Evolutionary conservation across 2,888 invertebrate genomes (phyloP), one percentile per base, ranked within the genome.

Genomic region (Glomeris marginata): DNA sequence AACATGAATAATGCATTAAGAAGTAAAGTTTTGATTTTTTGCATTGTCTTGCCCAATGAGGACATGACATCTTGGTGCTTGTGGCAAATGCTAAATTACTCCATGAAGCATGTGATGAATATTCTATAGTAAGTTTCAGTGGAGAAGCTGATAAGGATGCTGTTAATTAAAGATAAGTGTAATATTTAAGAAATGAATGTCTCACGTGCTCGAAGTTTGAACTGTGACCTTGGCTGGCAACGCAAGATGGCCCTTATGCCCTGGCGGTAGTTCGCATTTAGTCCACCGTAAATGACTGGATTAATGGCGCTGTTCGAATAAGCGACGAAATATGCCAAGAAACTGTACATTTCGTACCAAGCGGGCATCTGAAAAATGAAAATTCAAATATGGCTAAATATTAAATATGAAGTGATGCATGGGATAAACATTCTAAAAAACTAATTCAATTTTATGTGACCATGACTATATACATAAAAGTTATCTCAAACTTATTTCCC

Each of bases 281-380:
- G 67, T 4, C 67, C 67, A 5, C 68, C 65, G 56, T 69, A 69
- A 38, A 69, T 66, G 41, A 68, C 56, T 0, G 69, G 69, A 54
- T 69, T 69, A 20, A 68, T 56, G 36, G 65, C 65, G 51, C 67
- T 67, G 60, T 68, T 68, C 33, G 64, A 60, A 49, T 64, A 67
- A 10, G 67, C 67, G 35, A 68, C 57, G 49, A 63, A 65, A 45
- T 62, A 61, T 35, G 68, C 62, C 47, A 64, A 61, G 55, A 62
- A 69, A n/a, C 60, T 55, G 45, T 66, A 59, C 21, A 58, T 58
- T 13, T 52, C 47, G 52, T 62, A 68, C 67, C 68, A 69, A 5
- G 55, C 53, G 0, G 63, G 64, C 33, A 68, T 56, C 67, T 68
- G 59, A 22, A 51, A 52, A 47, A 40, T 10, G 21, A 2, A 41